These are phyloP conservation scores for Hypena proboscidalis DNA, from an alignment of 2,888 invertebrate genomes.

Conservation along the genomic window DNA sequence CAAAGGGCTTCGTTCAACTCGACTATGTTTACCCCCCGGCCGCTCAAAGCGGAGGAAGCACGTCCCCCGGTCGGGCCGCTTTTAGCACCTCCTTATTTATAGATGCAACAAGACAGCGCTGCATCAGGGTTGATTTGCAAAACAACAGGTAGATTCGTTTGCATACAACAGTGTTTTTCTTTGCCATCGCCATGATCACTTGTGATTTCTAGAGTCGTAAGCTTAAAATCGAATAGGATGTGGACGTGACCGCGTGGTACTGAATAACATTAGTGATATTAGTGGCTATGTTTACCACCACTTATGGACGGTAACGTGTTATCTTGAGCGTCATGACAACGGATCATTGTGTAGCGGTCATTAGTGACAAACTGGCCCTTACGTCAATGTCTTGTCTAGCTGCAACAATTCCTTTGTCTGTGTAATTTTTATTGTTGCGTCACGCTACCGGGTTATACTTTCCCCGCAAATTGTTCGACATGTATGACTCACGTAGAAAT, in stretches of 20 bases:
- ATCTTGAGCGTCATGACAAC: conserved; percentile 35
- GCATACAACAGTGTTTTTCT: neutral
- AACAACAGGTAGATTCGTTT: conserved; percentile 67
- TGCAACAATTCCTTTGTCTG: conserved; percentile 79
- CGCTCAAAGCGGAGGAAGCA: conserved; percentile 81
- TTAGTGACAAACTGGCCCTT: conserved; percentile 65
- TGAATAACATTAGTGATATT: conserved; percentile 1
- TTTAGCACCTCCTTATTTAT: conserved; percentile 85
- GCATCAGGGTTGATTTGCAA: conserved; percentile 76
- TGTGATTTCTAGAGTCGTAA: too few species aligned
- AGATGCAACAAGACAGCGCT: conserved; percentile 74
- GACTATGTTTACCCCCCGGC: conserved; percentile 78
- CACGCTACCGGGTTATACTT: conserved; percentile 74
- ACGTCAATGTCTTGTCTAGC: conserved; percentile 63
- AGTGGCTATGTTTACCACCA: conserved; percentile 31
- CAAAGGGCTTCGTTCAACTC: conserved; percentile 75
- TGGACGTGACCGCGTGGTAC: neutral
- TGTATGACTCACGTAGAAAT: conserved; percentile 65
- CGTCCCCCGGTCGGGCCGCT: conserved; percentile 80
- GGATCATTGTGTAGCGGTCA: conserved; percentile 57
- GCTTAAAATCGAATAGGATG: neutral
- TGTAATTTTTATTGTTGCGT: conserved; percentile 81
- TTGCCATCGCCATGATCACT: neutral
- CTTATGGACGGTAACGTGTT: conserved; percentile 30
- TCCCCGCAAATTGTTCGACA: conserved; percentile 70